A percentile compares a stretch with the other conserved stretches of the same genome.
These are phyloP conservation scores for Drosophila nigricruria DNA, from an alignment of 2,888 invertebrate genomes.

Conservation along the genomic window DNA sequence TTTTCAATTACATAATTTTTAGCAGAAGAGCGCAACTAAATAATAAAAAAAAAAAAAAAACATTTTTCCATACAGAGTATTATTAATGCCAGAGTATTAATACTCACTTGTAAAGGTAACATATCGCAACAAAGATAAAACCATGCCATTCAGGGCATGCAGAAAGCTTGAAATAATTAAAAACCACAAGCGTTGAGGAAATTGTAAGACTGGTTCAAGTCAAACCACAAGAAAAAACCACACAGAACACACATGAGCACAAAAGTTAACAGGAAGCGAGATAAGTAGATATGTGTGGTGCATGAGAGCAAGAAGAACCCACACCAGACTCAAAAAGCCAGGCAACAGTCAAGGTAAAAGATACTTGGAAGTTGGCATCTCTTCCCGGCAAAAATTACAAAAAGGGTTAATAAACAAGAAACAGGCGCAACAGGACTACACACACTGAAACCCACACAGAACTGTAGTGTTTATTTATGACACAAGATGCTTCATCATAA, in stretches of 20 bases:
- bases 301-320: constrained; percentile 31
- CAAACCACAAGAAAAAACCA: constrained; percentile 59
- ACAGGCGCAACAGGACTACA: constrained; percentile 60
- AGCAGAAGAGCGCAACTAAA: neutral
- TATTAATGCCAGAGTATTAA: constrained; percentile 3
- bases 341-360: constrained; percentile 37
- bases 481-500: constrained; percentile 83
- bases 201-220: constrained; percentile 43
- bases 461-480: constrained; percentile 82
- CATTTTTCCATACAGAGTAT: constrained; percentile 13
- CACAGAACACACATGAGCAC: constrained; percentile 39
- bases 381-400: constrained; percentile 63
- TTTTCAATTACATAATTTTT: constrained; percentile 35
- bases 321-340: constrained; percentile 22
- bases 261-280: constrained; percentile 54
- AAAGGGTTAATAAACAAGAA: constrained; percentile 78
- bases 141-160: constrained; percentile 3
- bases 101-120: constrained; percentile 41
- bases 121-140: constrained; percentile 12
- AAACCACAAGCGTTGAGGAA: constrained; percentile 67
- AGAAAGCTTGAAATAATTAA: constrained; percentile 72
- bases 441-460: constrained; percentile 33
- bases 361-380: constrained; percentile 40
- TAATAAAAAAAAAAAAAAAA: neutral
- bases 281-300: constrained; percentile 44